Conservation (phyloP, 2,113 vertebrate genomes). For the Microtus montanus region DNA sequence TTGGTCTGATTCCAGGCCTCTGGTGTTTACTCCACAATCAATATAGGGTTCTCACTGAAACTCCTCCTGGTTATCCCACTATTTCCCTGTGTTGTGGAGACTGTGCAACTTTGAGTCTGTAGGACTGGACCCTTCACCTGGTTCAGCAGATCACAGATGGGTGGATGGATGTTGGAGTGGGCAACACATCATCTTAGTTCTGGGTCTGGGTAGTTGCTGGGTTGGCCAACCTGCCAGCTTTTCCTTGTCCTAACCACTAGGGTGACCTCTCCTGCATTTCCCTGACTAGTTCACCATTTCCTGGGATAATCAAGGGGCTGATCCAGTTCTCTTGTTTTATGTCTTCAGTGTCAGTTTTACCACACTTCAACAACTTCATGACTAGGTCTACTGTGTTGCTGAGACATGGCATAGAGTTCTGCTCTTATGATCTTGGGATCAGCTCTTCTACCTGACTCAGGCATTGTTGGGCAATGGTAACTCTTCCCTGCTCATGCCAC, state of each 20-base stretch:
- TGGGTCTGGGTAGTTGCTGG: not conserved
- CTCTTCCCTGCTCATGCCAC: too few relatives aligned
- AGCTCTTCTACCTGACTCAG: too few relatives aligned
- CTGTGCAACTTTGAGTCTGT: not conserved
- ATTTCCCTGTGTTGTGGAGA: not conserved
- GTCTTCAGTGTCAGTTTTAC: too few relatives aligned
- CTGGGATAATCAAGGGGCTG: too few relatives aligned
- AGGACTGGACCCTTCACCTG: not conserved
- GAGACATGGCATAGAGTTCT: too few relatives aligned
- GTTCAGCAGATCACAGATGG: not conserved
- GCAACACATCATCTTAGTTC: not conserved
- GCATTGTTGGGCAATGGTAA: too few relatives aligned
- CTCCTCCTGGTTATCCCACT: not conserved
- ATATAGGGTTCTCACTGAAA: not conserved
- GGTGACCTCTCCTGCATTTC: too few relatives aligned
- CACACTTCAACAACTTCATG: too few relatives aligned
- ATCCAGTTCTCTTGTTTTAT: too few relatives aligned
- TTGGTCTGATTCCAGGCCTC: not conserved
- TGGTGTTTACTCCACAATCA: not conserved
- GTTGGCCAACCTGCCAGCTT: not conserved
- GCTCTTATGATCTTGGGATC: too few relatives aligned
- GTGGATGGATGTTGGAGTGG: not conserved
- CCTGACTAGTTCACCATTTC: too few relatives aligned
- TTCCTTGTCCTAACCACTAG: not conserved
- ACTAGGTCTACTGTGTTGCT: too few relatives aligned